Percentiles rank a stretch among this genome's conserved stretches.
These are phyloP conservation scores for Drosophila littoralis DNA, from an alignment of 1,140 invertebrate genomes.

Conservation along the genomic window DNA sequence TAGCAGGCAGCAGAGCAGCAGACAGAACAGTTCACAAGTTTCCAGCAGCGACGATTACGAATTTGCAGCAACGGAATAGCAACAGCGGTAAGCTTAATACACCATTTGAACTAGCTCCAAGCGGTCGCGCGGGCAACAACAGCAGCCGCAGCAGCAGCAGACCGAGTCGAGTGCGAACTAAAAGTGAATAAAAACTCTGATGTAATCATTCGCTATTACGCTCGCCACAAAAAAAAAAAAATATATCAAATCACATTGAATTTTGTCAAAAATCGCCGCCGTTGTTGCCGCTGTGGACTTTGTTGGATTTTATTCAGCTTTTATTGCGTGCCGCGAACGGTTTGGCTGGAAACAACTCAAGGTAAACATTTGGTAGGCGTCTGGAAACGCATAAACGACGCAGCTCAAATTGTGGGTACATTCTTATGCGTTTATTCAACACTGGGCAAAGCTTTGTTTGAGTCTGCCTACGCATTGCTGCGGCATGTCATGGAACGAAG, in stretches of 20 bases:
- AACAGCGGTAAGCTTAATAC: constrained; percentile 65
- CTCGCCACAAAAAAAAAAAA: constrained; percentile 50
- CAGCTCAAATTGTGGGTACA: not conserved
- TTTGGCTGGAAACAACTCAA: constrained; percentile 28
- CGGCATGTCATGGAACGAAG: constrained; percentile 9
- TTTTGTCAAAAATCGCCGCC: not conserved
- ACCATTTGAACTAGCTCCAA: constrained; percentile 38
- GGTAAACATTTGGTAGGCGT: constrained; percentile 47
- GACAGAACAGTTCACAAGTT: constrained; percentile 25
- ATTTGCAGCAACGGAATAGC: constrained; percentile 51
- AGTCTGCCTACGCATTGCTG: constrained; percentile 1
- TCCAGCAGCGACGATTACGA: constrained; percentile 45
- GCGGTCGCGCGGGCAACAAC: constrained; percentile 31
- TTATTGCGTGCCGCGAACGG: constrained; percentile 6
- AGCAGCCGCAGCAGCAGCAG: constrained; percentile 15
- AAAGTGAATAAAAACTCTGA: constrained; percentile 80
- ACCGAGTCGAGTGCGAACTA: constrained; percentile 28
- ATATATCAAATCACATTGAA: constrained; percentile 5
- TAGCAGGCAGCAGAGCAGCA: constrained; percentile 18
- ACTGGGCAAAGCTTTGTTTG: constrained; percentile 6
- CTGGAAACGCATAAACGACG: constrained; percentile 17
- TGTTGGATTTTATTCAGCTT: constrained; percentile 5
- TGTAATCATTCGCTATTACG: constrained; percentile 78
- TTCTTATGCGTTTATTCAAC: not conserved
- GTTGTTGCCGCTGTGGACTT: constrained; percentile 3